phyloP scores from a whole-genome alignment of 1,140 invertebrate genomes.

The Drosophila jambulina region DNA sequence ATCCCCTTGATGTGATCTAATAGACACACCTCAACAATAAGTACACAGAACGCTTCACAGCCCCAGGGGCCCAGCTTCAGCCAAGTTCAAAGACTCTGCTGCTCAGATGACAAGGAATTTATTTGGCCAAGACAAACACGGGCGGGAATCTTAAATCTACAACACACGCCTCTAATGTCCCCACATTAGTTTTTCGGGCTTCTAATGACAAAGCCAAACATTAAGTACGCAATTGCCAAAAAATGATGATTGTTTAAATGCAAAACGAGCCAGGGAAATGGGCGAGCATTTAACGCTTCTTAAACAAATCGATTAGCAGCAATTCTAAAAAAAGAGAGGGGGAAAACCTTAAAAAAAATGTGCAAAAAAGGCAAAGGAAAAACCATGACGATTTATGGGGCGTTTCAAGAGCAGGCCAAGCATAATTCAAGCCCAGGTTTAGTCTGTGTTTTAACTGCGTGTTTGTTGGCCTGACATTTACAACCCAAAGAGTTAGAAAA shows the following conservation, averaged over 20 bases:
- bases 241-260: slow-evolving; percentile 9
- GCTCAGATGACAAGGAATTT: slow-evolving; percentile 31
- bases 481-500: too few species aligned
- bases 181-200: slow-evolving; percentile 33
- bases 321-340: background rate
- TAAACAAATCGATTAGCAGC: slow-evolving; percentile 7
- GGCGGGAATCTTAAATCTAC: slow-evolving; percentile 41
- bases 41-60: slow-evolving; percentile 22
- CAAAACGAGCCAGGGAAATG: slow-evolving; percentile 6
- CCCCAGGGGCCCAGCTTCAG: background rate
- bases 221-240: slow-evolving; percentile 28
- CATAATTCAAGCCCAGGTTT: slow-evolving; percentile 10
- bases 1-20: slow-evolving; percentile 24
- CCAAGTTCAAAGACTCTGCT: slow-evolving; percentile 43
- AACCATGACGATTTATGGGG: background rate
- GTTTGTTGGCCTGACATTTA: background rate
- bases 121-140: slow-evolving; percentile 28
- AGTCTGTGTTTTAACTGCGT: background rate
- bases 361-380: background rate
- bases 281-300: slow-evolving; percentile 6
- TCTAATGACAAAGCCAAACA: slow-evolving; percentile 46
- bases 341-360: background rate
- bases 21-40: slow-evolving; percentile 45
- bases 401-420: slow-evolving; percentile 1
- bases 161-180: slow-evolving; percentile 58